phyloP scores from a whole-genome alignment of 2,113 vertebrate genomes.

The Planiliza haematocheilus region DNA sequence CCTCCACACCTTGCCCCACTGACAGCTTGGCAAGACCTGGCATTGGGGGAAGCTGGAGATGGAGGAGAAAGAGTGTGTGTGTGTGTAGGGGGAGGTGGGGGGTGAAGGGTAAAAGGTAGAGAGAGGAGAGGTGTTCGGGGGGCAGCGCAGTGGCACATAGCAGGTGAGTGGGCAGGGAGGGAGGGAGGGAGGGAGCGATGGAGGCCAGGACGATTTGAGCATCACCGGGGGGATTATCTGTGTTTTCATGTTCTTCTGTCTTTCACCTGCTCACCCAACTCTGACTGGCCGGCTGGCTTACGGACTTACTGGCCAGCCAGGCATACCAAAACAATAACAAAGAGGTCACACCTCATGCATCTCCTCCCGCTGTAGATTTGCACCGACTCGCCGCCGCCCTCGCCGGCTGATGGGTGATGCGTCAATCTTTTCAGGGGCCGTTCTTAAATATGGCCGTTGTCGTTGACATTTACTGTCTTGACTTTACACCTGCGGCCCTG shows the following conservation, averaged over 20 bases:
- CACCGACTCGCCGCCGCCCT: constrained; percentile 5
- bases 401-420: neutral
- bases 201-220: constrained; percentile 69
- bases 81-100: no score
- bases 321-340: constrained; percentile 63
- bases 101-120: constrained; percentile 54
- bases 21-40: constrained; percentile 72
- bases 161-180: constrained; percentile 64
- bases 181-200: constrained; percentile 48
- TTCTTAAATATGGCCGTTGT: no score
- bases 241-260: constrained; percentile 81
- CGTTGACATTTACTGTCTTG: no score
- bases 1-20: constrained; percentile 79
- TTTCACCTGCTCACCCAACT: constrained; percentile 80
- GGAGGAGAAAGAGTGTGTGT: constrained; percentile 23
- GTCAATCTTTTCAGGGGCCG: neutral
- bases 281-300: constrained; percentile 65
- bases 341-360: constrained; percentile 46
- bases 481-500: no score
- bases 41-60: constrained; percentile 52
- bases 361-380: constrained; percentile 26
- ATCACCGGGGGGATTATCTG: constrained; percentile 72
- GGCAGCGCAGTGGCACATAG: constrained; percentile 53
- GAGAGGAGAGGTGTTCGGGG: constrained; percentile 55
- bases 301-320: constrained; percentile 51